These are phyloP conservation scores for Troides oblongomaculatus DNA, from an alignment of 2,888 invertebrate species.

Conservation along the genomic window DNA sequence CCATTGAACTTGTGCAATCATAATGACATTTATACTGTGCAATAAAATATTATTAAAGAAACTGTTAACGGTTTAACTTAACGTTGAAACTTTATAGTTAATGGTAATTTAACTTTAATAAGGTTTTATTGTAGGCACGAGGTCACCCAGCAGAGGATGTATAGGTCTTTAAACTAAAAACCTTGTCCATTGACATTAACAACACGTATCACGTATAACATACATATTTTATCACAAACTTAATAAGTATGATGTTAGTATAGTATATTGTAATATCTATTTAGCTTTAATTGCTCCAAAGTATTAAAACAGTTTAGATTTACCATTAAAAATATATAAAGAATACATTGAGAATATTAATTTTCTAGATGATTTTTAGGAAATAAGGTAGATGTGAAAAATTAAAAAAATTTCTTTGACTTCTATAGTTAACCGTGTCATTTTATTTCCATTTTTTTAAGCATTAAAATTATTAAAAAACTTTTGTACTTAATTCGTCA, in stretches of 20 bases:
- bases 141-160: constrained; percentile 18
- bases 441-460: too few relatives aligned
- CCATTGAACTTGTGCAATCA: neutral
- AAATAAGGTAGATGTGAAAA: neutral
- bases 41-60: too few relatives aligned
- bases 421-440: too few relatives aligned
- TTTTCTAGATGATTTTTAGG: neutral
- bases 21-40: neutral
- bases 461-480: too few relatives aligned
- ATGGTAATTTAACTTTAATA: neutral
- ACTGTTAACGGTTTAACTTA: too few relatives aligned
- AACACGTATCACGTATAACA: constrained; percentile 11
- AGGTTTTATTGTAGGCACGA: constrained; percentile 5
- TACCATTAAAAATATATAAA: too few relatives aligned
- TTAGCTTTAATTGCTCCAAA: too few relatives aligned
- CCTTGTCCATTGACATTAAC: constrained; percentile 12
- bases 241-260: neutral
- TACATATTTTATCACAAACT: neutral
- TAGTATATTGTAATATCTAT: neutral
- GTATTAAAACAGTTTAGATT: too few relatives aligned
- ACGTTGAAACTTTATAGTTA: neutral
- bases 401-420: too few relatives aligned
- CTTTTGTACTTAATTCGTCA: too few relatives aligned
- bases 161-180: constrained; percentile 18
- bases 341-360: too few relatives aligned